Base-by-base conservation (phyloP, 2,888 invertebrate genomes). In the Embidobia sp. region DNA sequence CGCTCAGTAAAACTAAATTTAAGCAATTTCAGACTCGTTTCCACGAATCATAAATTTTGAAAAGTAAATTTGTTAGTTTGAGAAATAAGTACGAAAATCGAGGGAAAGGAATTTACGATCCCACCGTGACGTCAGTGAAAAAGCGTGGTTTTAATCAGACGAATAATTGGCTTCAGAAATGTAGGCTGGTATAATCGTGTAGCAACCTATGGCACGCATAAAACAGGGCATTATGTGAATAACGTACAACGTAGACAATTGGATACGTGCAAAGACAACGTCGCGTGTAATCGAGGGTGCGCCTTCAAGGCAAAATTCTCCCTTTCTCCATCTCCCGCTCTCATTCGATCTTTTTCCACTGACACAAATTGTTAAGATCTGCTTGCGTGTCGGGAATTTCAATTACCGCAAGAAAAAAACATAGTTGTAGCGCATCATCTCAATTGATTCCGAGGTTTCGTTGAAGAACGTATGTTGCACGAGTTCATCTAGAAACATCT, bases 301-400 rank as follows among this genome's bases (percentile, higher is more conserved):
- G 51, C 22, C 48, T 31, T 13, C 10, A 48, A 44, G 33, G 44
- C 19, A 44, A 66, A 53, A 61, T 18, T n/a, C n/a, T n/a, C n/a
- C n/a, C n/a, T n/a, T n/a, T n/a, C 40, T 46, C 15, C 19, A 13
- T 26, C 11, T 16, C 16, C 16, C 11, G 35, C 40, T 15, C 37
- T 22, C 7, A n/a, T 11, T 11, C 7, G 8, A 6, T 46, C 19
- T 7, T 55, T 55, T 15, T 16, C 44, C 6, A 33, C 61, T 46
- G 35, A 63, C 63, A 61, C 37, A 53, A 61, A 53, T 53, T 44
- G 53, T 72, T 53, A 70, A 61, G 61, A 61, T 27, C 29, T 31
- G 27, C 42, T 33, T 42, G 67, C 40, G 55, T 48, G 57, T 4
- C 2, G 26, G 22, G 57, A 67, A 67, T 67, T 67, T 67, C 67